phyloP scores from a whole-genome alignment of 2,888 invertebrate species.

The Apomyelois bistriatella region DNA sequence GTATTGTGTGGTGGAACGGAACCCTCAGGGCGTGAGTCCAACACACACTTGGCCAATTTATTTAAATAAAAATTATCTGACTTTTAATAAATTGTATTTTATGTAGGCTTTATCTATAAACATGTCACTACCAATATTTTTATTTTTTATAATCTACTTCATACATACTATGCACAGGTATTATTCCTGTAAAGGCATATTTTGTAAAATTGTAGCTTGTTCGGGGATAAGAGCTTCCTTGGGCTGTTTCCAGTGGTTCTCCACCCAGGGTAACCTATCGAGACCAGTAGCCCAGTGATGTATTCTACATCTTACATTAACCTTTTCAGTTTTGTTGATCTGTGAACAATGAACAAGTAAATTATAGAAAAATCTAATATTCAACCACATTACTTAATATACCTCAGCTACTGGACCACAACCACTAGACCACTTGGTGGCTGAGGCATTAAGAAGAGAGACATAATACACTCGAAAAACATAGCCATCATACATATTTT shows the following conservation, averaged over 20 bases:
- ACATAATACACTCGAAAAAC: too few species aligned
- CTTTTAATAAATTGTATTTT: not conserved
- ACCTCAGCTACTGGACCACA: too few species aligned
- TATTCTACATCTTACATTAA: conserved; percentile 86
- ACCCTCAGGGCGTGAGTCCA: too few species aligned
- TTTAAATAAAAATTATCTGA: not conserved
- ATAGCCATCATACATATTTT: too few species aligned
- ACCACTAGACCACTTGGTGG: too few species aligned
- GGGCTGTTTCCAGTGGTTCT: conserved; percentile 78
- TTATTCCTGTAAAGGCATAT: conserved; percentile 48
- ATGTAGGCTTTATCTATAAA: not conserved
- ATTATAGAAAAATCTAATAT: too few species aligned
- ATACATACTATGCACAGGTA: not conserved
- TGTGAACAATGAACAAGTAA: conserved; percentile 43
- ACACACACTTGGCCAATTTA: too few species aligned
- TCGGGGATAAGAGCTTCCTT: conserved; percentile 80
- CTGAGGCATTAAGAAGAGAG: too few species aligned
- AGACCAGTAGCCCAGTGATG: conserved; percentile 87
- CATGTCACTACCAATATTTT: not conserved
- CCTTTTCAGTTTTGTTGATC: conserved; percentile 87
- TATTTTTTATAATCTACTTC: not conserved
- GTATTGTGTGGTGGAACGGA: too few species aligned
- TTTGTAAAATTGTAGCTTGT: conserved; percentile 59
- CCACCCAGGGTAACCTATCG: conserved; percentile 76
- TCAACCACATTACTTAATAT: too few species aligned